A percentile compares a stretch with the other conserved stretches of the same genome.
These are phyloP conservation scores for Pterostichus madidus DNA, from an alignment of 2,888 invertebrate species.

Conservation along the genomic window DNA sequence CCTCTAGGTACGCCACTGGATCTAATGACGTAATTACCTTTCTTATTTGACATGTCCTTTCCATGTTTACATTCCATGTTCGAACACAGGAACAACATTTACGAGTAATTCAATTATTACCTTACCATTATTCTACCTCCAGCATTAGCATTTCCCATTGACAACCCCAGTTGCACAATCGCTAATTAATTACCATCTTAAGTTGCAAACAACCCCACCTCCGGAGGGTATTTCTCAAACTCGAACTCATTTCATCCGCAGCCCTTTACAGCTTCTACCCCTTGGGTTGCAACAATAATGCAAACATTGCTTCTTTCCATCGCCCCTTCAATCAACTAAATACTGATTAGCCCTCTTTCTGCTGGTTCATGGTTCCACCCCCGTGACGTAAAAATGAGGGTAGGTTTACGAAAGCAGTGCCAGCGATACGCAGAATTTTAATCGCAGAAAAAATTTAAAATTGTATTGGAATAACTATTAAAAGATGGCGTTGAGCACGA, in stretches of 20 bases:
- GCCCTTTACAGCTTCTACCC: not conserved
- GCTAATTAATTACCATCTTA: slow-evolving; percentile 14
- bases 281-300: not conserved
- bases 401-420: too few species aligned
- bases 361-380: too few species aligned
- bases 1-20: too few species aligned
- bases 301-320: slow-evolving; percentile 16
- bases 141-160: too few species aligned
- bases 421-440: too few species aligned
- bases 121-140: not conserved
- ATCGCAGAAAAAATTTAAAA: too few species aligned
- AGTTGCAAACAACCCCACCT: not conserved
- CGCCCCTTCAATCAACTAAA: slow-evolving; percentile 8
- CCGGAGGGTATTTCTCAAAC: not conserved
- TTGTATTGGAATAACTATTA: too few species aligned
- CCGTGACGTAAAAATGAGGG: too few species aligned
- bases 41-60: too few species aligned
- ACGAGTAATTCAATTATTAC: slow-evolving; percentile 9
- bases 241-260: not conserved
- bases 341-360: not conserved
- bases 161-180: not conserved
- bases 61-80: not conserved
- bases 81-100: not conserved
- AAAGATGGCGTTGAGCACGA: too few species aligned
- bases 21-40: too few species aligned